Conservation (phyloP, 1,140 invertebrate species). For the Drosophila nigromelanica region DNA sequence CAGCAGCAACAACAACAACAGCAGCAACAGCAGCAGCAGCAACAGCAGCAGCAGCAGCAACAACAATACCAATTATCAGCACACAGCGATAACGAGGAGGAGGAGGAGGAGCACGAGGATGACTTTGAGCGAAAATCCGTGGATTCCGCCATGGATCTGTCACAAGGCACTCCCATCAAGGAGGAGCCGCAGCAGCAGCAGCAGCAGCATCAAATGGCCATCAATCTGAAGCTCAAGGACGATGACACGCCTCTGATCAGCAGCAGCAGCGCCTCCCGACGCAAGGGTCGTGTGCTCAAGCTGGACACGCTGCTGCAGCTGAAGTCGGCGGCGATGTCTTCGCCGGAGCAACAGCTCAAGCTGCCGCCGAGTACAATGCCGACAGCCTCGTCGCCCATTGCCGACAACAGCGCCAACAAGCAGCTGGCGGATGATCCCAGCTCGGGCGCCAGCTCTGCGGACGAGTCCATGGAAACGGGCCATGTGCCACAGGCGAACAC, state of each 20-base stretch:
- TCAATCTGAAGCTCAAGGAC: constrained; percentile 73
- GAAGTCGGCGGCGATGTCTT: constrained; percentile 60
- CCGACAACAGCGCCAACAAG: constrained; percentile 45
- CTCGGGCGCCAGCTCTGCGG: constrained; percentile 66
- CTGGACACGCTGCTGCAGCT: constrained; percentile 67
- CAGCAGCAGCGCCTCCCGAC: constrained; percentile 59
- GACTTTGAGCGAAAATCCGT: constrained; percentile 78
- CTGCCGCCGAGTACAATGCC: constrained; percentile 35
- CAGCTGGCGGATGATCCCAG: constrained; percentile 61
- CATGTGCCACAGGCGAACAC: constrained; percentile 66
- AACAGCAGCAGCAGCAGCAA: constrained; percentile 36
- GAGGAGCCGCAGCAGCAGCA: constrained; percentile 55
- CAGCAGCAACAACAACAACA: constrained; percentile 67
- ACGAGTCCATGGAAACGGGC: constrained; percentile 72
- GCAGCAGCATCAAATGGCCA: constrained; percentile 43
- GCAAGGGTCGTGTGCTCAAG: constrained; percentile 76
- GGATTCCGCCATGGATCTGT: constrained; percentile 80
- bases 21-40: constrained; percentile 37
- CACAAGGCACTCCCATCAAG: constrained; percentile 74
- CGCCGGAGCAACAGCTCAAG: constrained; percentile 62
- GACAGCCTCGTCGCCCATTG: constrained; percentile 69
- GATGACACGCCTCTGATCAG: constrained; percentile 76
- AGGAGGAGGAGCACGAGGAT: constrained; percentile 77
- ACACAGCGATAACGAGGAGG: constrained; percentile 50
- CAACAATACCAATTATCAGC: constrained; percentile 26